Conservation (phyloP, 2,113 vertebrate species). For the Stomatorhinus ivindoensis region DNA sequence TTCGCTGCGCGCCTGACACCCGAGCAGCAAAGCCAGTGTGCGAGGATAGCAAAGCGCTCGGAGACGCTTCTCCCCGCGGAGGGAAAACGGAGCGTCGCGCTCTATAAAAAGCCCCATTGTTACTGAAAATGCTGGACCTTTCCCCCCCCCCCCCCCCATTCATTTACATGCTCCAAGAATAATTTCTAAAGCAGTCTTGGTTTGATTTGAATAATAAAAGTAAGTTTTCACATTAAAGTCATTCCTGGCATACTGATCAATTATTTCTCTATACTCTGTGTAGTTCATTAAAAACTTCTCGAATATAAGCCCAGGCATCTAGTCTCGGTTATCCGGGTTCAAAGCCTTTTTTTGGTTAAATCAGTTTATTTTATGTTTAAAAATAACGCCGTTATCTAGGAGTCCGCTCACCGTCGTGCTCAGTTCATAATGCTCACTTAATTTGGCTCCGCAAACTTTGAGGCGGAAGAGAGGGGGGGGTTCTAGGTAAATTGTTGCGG, state of each 20-base stretch:
- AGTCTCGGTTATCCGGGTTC: background rate
- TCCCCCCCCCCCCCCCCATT: background rate
- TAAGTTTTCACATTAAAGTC: background rate
- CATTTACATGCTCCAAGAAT: background rate
- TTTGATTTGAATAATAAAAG: slow-evolving; percentile 4
- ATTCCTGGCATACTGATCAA: background rate
- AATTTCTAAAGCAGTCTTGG: background rate
- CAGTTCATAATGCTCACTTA: background rate
- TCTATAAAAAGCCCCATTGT: background rate
- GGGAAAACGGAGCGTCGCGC: background rate
- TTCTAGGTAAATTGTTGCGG: background rate
- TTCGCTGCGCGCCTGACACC: background rate
- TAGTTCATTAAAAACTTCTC: background rate
- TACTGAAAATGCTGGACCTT: background rate
- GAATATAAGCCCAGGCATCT: background rate
- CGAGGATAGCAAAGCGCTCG: background rate
- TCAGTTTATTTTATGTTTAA: background rate
- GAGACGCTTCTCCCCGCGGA: background rate
- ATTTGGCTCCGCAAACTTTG: background rate
- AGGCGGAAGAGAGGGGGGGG: background rate
- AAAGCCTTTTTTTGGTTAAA: background rate
- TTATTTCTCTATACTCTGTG: background rate
- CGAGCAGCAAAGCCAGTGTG: background rate
- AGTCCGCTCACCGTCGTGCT: background rate
- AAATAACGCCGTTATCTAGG: background rate